Base-by-base conservation (phyloP, 2,888 invertebrate genomes). In the Leptopterna dolabrata region DNA sequence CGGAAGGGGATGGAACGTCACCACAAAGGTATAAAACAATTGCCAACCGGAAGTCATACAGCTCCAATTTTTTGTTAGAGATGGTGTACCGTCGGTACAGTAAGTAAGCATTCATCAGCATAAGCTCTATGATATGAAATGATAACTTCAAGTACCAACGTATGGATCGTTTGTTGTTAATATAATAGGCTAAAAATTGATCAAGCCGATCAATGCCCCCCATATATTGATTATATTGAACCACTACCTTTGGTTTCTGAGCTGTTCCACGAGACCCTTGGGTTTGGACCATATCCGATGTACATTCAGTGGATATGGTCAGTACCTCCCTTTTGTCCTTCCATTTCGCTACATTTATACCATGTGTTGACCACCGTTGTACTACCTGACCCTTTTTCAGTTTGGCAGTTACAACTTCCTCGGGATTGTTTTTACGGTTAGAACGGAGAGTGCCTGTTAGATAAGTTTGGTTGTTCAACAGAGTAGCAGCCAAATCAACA, bases 281-380 rank as follows among this genome's bases (percentile, higher is more conserved):
- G 13, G 47, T 30, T 16, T 30, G 36, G 27, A 78, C 63, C 36
- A 78, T 45, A 70, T 78, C 47, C 16, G 85, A 71, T 80, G 82
- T 76, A 30, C 24, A 43, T 47, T 76, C 76, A 4, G 73, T 73
- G 7, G 73, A 73, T 36, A 73, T 73, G 0, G 78, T 87, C 2
- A 88, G 3, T 14, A 88, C 87, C 70, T 87, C 86, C 9, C 86
- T 51, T 71, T 86, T 88, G 63, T 88, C 87, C 0, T 76, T 71
- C 87, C 85, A 88, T 76, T 87, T 88, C 36, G 83, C 16, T 6
- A 88, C 76, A 41, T 70, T 80, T 13, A 87, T 78, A 6, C 82
- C 78, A 9, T 29, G 16, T 11, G 29, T 3, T 4, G 73, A 76
- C 43, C 45, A 55, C 36, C 83, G 43, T 36, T 73, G 76, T 9